Conservation (phyloP, 1,140 invertebrate genomes). For the Cydia pomonella region DNA sequence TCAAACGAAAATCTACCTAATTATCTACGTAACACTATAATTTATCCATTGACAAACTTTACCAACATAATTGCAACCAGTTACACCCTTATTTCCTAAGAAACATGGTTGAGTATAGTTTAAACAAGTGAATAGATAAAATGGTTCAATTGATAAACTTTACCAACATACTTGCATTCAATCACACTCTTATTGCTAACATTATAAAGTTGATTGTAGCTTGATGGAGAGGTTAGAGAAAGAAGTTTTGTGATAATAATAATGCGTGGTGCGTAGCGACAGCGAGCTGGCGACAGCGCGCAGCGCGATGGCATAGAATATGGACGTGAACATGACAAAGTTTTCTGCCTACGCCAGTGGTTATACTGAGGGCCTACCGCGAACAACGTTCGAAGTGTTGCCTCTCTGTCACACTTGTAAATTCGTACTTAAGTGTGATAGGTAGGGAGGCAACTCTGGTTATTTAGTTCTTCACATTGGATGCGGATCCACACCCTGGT, state of each 20-base stretch:
- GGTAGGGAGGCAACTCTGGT: too few relatives aligned
- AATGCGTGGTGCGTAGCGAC: conserved; percentile 1
- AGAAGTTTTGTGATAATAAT: background rate
- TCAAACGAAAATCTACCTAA: background rate
- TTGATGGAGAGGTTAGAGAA: background rate
- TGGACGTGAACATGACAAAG: background rate
- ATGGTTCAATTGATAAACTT: background rate
- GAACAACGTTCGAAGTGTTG: too few relatives aligned
- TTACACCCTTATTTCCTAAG: background rate
- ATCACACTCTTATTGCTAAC: background rate
- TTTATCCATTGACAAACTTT: background rate
- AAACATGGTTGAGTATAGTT: background rate
- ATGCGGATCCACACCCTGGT: too few relatives aligned
- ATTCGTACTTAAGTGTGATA: too few relatives aligned
- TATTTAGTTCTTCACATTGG: too few relatives aligned
- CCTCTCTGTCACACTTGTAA: too few relatives aligned
- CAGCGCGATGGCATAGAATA: background rate
- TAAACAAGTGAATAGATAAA: background rate
- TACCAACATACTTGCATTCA: background rate
- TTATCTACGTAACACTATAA: background rate
- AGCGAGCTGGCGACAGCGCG: conserved; percentile 14
- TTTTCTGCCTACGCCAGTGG: background rate
- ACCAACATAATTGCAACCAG: background rate
- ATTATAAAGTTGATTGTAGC: background rate
- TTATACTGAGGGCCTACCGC: too few relatives aligned